Evolutionary conservation across 1,140 invertebrate species (phyloP), one percentile per base, ranked within the genome.

Genomic region (Diachasmimorpha longicaudata): DNA sequence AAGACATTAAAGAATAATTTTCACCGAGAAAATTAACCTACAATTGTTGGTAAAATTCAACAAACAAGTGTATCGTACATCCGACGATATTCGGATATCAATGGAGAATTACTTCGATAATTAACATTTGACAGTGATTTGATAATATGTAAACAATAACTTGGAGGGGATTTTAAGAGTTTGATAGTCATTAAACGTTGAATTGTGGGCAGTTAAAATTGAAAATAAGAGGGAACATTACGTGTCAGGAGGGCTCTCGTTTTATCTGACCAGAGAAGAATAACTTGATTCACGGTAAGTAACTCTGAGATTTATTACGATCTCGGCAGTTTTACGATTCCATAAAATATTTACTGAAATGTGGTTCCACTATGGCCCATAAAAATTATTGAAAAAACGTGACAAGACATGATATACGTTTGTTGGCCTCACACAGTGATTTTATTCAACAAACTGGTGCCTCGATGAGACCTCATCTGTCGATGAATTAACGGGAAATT

Each of bases 1-100:
- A 63, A 78, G 69, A 75, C 71, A 58, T 55, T 69, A 70, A 71
- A 67, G 44, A 72, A 55, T 48, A 6, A 36, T 55, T 75, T 52
- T 11, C 19, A 11, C 42, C 25, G 44, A 69, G 23, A 46, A 68
- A 68, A 39, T 42, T 31, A 39, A 74, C 11, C 11, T 13, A 13
- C 11, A 25, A 14, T 46, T 70, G 13, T 46, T 14, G 11, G 36
- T 23, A 37, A 25, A 39, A 23, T 4, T 1, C 13, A 21, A 46
- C 48, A n/a, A n/a, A 25, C 36, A 23, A 14, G 13, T 46, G 39
- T 21, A 44, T 25, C 1, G 4, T 23, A 70, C 19, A 44, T n/a
- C 9, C 23, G 44, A 71, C 23, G 8, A 71, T 11, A 46, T 19
- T 42, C 44, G 31, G 25, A 9, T 6, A 42, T 16, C 42, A 19